phyloP scores from a whole-genome alignment of 2,888 invertebrate genomes.

The Tipula vernalis region DNA sequence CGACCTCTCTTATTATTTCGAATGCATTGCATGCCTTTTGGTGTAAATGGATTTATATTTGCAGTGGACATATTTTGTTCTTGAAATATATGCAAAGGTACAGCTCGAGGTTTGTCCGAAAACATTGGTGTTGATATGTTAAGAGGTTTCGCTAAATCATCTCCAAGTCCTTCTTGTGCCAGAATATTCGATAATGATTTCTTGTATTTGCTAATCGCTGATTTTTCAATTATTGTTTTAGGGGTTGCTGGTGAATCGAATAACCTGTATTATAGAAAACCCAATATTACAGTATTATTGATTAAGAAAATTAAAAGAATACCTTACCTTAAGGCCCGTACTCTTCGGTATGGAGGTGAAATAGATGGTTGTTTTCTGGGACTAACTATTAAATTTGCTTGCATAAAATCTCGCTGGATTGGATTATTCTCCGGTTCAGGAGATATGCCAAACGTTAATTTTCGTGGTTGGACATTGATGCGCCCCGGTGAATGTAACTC shows the following conservation, averaged over 20 bases:
- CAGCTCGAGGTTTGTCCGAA: constrained; percentile 36
- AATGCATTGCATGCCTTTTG: constrained; percentile 43
- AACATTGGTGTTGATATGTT: constrained; percentile 22
- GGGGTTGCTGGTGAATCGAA: constrained; percentile 81
- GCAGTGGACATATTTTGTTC: constrained; percentile 35
- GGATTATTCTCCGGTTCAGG: constrained; percentile 16
- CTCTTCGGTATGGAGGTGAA: constrained; percentile 46
- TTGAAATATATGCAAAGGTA: constrained; percentile 27
- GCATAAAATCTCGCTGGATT: constrained; percentile 15
- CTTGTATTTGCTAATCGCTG: constrained; percentile 44
- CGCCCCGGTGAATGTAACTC: constrained; percentile 19
- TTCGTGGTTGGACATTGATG: constrained; percentile 26
- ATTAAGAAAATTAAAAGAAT: neutral
- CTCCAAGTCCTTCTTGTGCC: constrained; percentile 13
- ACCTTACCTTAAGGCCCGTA: constrained; percentile 41
- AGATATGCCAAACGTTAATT: constrained; percentile 30
- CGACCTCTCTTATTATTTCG: constrained; percentile 33
- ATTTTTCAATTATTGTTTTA: constrained; percentile 50
- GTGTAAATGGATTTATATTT: constrained; percentile 80
- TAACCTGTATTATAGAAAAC: constrained; percentile 38
- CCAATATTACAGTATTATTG: constrained; percentile 21
- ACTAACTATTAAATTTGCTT: constrained; percentile 16
- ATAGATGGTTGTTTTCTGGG: constrained; percentile 20
- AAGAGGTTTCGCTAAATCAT: constrained; percentile 14
- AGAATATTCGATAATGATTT: constrained; percentile 28